Base-by-base conservation (phyloP, 2,797 vertebrate genomes). In the Atherinosoma microstoma region DNA sequence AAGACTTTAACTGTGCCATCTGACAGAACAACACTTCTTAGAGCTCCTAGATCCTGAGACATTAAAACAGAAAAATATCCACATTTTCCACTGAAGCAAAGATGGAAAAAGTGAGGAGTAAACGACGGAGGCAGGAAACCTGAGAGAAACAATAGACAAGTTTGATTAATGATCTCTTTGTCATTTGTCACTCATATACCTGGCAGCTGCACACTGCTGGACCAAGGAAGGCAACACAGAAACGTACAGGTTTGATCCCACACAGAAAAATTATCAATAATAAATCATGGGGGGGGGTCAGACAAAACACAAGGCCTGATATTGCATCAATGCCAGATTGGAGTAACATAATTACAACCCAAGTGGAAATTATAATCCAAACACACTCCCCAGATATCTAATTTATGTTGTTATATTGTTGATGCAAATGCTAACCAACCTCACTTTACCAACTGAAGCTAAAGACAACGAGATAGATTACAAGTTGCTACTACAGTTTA, bases 121-220 rank as follows among this genome's bases (percentile, higher is more conserved):
- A 35, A 78, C 8, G 18, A 6, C 38, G 2, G 10, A 71, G 13
- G 40, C 22, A 68, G 67, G 64, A 70, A 42, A 15, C 34, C 20
- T 0, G 35, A 72, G 27, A 58, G 32, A 70, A 72, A 82, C 72
- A 79, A 80, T 58, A 70, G 83, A 36, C 59, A 67, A 56, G 64
- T 68, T 89, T 89, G 85, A 91, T 81, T 83, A 68, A 89, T 90
- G 78, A 72, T 67, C 27, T 24, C 58, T 72, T 80, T 85, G 67
- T 42, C 67, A 38, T 80, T 71, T 63, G 79, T 63, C 82, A 84
- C 57, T 85, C 79, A 68, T 1, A 51, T 61, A 57, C 64, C 75
- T 86, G 82, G 83, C 71, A 74, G 60, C 51, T 20, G 20, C n/a
- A 30, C 34, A 64, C 27, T 20, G 29, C 70, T 81, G 75, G 62